Percentiles rank a stretch among this genome's conserved stretches.
Conservation (phyloP, 2,113 vertebrate genomes). For the Anolis carolinensis region DNA sequence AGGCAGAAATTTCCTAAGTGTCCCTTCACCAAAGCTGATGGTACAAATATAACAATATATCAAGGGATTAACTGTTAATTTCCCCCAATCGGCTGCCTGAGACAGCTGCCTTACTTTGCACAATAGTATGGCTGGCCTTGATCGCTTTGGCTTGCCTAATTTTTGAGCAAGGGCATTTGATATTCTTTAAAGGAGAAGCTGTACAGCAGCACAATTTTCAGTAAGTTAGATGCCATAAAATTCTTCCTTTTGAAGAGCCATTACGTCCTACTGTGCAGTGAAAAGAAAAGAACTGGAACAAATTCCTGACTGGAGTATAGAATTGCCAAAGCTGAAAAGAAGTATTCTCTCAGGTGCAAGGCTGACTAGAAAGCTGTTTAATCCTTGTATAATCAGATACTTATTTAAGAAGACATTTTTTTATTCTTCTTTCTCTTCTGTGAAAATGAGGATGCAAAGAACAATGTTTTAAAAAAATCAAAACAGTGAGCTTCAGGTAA, state of each 20-base stretch:
- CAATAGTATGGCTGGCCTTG: background rate
- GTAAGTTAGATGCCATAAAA: slow-evolving; percentile 26
- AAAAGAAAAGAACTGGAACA: background rate
- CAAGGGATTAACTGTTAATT: background rate
- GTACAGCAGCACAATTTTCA: background rate
- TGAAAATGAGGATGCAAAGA: background rate
- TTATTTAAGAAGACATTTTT: slow-evolving; percentile 23
- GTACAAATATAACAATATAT: background rate
- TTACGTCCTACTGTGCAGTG: background rate
- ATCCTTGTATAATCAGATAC: slow-evolving; percentile 2
- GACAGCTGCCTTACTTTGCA: background rate
- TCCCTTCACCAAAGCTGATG: background rate
- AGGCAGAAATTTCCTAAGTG: background rate
- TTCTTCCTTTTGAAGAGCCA: background rate
- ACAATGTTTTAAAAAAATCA: slow-evolving; percentile 2
- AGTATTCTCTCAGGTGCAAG: background rate
- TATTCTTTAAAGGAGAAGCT: slow-evolving; percentile 26
- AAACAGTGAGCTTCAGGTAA: background rate
- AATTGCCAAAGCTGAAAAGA: slow-evolving; percentile 30
- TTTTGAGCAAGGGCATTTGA: background rate
- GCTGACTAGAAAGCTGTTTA: slow-evolving; percentile 6
- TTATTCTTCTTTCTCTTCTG: slow-evolving; percentile 27
- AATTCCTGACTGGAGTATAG: slow-evolving; percentile 26
- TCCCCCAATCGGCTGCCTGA: background rate
- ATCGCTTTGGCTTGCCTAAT: background rate